Conservation (phyloP, 2,113 vertebrate species). For the Balaeniceps rex region DNA sequence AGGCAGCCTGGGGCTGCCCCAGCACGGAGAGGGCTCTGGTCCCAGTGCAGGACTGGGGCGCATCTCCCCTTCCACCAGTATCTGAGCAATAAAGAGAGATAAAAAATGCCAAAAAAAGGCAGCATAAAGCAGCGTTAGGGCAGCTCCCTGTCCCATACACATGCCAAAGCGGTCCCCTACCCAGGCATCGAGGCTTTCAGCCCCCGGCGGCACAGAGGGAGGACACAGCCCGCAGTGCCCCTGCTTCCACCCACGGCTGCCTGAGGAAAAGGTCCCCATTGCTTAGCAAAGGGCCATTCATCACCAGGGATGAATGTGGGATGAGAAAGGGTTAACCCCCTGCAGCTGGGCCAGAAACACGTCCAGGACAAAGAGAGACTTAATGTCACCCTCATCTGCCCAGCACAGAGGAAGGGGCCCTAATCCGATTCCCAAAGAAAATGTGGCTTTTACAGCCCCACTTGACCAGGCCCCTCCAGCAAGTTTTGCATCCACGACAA, state of each 20-base stretch:
- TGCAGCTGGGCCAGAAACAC: constrained; percentile 54
- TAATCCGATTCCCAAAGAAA: constrained; percentile 58
- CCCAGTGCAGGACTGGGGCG: neutral
- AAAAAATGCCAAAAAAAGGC: neutral
- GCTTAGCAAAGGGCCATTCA: constrained; percentile 28
- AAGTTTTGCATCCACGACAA: neutral
- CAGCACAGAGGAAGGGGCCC: neutral
- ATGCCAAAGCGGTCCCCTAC: accelerated
- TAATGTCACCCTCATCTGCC: neutral
- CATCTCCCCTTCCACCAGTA: neutral
- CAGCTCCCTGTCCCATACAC: neutral
- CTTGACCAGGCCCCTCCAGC: neutral
- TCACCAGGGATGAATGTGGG: neutral
- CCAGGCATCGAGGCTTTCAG: neutral
- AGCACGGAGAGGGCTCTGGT: neutral
- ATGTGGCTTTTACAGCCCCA: constrained; percentile 21
- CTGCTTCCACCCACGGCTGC: neutral
- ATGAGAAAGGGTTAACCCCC: constrained; percentile 39
- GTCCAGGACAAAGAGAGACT: constrained; percentile 32
- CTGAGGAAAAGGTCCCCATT: neutral
- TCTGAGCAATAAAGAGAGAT: neutral
- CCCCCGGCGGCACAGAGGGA: neutral
- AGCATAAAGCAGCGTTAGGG: neutral
- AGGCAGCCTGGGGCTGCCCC: neutral
- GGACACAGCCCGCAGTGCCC: neutral